A percentile compares a stretch with the other conserved stretches of the same genome.
Evolutionary conservation across 2,888 invertebrate species (phyloP).

Genomic region (Pomacea canaliculata): DNA sequence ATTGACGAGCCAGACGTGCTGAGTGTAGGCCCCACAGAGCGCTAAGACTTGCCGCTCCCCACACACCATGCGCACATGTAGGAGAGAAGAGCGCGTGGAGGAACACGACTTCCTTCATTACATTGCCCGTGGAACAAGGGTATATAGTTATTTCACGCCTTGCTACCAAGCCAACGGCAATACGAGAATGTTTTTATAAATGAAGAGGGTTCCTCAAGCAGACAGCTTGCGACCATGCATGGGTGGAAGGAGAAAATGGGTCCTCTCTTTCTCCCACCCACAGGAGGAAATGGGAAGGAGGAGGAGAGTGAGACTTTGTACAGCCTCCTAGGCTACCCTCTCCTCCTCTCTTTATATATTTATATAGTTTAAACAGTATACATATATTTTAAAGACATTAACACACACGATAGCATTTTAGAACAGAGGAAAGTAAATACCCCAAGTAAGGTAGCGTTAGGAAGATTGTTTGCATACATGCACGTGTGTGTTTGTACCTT

Average conservation of each 20-base stretch:
- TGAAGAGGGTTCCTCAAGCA: slow-evolving; percentile 8
- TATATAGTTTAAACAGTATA: too few species aligned
- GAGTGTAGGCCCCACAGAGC: background rate
- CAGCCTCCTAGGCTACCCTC: too few species aligned
- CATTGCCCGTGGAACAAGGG: background rate
- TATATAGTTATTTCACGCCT: slow-evolving; percentile 1
- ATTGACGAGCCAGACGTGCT: too few species aligned
- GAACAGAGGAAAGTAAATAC: too few species aligned
- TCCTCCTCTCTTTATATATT: too few species aligned
- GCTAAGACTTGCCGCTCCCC: background rate
- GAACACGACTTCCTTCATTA: background rate
- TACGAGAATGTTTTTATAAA: slow-evolving; percentile 1
- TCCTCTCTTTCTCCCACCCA: background rate
- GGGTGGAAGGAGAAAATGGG: background rate
- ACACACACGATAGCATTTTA: too few species aligned
- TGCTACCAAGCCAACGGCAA: background rate
- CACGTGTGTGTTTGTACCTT: slow-evolving; percentile 11
- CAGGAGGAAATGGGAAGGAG: too few species aligned
- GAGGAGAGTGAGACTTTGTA: too few species aligned
- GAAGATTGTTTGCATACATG: slow-evolving; percentile 7
- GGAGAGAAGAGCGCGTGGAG: background rate
- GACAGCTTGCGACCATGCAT: background rate
- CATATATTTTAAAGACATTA: too few species aligned
- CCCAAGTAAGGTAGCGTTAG: background rate
- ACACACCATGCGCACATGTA: background rate